Evolutionary conservation across 2,797 vertebrate species (phyloP).

Genomic region (Streptopelia turtur): DNA sequence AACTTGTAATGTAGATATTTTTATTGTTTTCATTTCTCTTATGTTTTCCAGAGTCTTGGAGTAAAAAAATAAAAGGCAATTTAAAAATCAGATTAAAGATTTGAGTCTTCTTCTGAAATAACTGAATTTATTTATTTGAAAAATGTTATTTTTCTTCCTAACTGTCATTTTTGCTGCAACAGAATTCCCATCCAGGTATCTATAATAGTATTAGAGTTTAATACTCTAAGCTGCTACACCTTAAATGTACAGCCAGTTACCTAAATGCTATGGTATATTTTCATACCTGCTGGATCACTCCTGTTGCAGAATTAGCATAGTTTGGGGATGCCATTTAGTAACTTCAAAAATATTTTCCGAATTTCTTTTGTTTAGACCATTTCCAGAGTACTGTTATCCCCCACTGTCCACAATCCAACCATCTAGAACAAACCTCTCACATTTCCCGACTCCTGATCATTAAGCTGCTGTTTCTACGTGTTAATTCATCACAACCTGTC

Average conservation of each 20-base stretch:
- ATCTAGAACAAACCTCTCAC: neutral
- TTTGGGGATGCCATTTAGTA: neutral
- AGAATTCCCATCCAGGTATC: neutral
- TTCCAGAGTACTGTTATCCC: neutral
- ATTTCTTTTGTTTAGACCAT: neutral
- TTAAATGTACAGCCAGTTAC: neutral
- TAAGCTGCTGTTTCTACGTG: neutral
- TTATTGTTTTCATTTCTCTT: neutral
- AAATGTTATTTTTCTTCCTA: neutral
- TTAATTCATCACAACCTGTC: neutral
- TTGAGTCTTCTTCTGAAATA: neutral
- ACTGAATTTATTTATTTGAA: neutral
- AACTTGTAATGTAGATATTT: neutral
- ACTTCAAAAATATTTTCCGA: neutral
- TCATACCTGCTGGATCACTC: neutral
- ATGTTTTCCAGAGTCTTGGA: neutral
- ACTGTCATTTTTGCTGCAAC: neutral
- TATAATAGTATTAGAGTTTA: neutral
- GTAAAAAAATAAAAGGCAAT: neutral
- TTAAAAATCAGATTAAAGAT: neutral
- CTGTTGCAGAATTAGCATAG: neutral
- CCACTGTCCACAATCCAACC: neutral
- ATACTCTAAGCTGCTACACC: neutral
- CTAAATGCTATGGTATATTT: neutral
- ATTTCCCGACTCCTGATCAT: neutral